Evolutionary conservation across 2,797 vertebrate genomes (phyloP), one percentile per base, ranked within the genome.

Genomic region (Semaprochilodus insignis): DNA sequence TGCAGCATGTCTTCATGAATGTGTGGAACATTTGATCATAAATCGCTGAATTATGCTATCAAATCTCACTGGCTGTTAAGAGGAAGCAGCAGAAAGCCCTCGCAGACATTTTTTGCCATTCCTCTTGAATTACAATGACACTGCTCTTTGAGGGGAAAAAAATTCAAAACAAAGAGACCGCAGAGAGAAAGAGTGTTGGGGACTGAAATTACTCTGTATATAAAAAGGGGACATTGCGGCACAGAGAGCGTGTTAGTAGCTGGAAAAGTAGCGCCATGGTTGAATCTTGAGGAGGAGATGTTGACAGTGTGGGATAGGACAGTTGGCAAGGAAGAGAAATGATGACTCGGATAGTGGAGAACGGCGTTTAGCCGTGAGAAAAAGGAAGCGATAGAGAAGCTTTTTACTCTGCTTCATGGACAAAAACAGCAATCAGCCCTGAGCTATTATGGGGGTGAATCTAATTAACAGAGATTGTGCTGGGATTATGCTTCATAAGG

Each of bases 1-100:
- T 55, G 17, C 70, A 54, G 27, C 55, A 73, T 85, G 78, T 77
- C 72, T 85, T 77, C 48, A 77, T 77, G 23, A 63, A 80, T 69
- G 77, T 77, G 54, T 76, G 55, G 40, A 70, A 77, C 80, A 80
- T 73, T 57, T 67, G 66, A 59, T 59, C 11, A 77, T 17, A 31
- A 44, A 52, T 73, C 52, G 52, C 59, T 63, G 17, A 80, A 72
- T 71, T 57, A 54, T 69, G 48, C 51, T 63, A 77, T 77, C 59
- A 80, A n/a, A 25, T 81, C 36, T 40, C 60, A 66, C 44, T 67
- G 69, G 60, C 44, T 80, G 21, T 81, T 60, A 59, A 44, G 34
- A 59, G 51, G 51, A 59, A 52, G 44, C 19, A 77, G 51, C 57
- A 21, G 21, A 72, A 85, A 78, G 71, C 14, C 11, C 36, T 81